Evolutionary conservation across 2,888 invertebrate genomes (phyloP).

Genomic region (Apodemia hepburni): DNA sequence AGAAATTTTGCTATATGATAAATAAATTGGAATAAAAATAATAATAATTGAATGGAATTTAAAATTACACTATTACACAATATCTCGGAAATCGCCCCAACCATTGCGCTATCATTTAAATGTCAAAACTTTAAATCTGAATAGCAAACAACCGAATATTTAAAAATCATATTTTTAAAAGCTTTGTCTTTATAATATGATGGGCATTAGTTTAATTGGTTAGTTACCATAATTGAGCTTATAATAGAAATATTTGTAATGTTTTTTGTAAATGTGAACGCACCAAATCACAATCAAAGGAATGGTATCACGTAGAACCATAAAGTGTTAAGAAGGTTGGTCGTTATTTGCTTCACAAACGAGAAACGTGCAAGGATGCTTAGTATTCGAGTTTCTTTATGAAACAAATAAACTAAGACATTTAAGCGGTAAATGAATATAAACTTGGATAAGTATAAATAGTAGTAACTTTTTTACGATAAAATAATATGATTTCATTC

Average conservation of each 20-base stretch:
- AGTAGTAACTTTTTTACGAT: background rate
- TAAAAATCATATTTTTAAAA: no score
- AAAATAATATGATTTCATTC: background rate
- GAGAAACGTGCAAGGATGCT: conserved; percentile 42
- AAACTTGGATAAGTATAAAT: background rate
- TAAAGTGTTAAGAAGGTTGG: conserved; percentile 34
- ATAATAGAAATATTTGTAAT: background rate
- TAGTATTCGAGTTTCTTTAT: conserved; percentile 26
- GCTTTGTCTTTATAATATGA: no score
- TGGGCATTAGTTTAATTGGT: no score
- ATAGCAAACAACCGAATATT: no score
- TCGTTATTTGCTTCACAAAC: conserved; percentile 50
- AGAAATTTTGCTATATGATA: no score
- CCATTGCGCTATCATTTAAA: no score
- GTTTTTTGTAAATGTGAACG: conserved; percentile 20
- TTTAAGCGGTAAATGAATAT: background rate
- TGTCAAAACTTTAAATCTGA: no score
- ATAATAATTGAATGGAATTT: no score
- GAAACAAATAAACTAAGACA: conserved; percentile 20
- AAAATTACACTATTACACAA: no score
- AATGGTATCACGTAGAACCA: conserved; percentile 43
- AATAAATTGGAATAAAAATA: background rate
- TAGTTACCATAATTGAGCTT: no score
- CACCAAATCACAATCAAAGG: conserved; percentile 33
- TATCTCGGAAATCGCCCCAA: no score